A percentile compares a stretch with the other conserved stretches of the same genome.
phyloP scores from a whole-genome alignment of 2,888 invertebrate species.

The Cheilosia grossa region DNA sequence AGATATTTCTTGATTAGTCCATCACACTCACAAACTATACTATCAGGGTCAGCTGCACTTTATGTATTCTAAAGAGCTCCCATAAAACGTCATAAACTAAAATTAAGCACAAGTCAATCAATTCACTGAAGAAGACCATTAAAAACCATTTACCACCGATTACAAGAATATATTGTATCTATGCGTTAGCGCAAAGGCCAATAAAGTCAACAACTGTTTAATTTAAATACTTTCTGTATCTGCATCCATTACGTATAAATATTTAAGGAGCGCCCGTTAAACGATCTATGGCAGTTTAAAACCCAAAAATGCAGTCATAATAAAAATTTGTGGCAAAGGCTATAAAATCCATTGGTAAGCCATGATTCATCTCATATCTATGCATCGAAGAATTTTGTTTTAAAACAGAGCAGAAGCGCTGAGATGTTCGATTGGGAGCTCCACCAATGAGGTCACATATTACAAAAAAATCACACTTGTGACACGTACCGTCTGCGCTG shows the following conservation, averaged over 20 bases:
- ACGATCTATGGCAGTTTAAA: background rate
- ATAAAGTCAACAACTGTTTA: conserved; percentile 14
- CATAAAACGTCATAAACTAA: too few species aligned
- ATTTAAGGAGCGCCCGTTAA: conserved; percentile 17
- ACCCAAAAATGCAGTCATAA: conserved; percentile 21
- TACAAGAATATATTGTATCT: background rate
- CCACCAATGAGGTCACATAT: too few species aligned
- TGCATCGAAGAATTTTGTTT: too few species aligned
- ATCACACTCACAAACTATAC: too few species aligned
- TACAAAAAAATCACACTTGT: too few species aligned
- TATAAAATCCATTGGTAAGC: conserved; percentile 11
- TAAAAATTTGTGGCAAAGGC: conserved; percentile 42
- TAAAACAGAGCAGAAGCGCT: too few species aligned
- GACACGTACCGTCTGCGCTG: too few species aligned
- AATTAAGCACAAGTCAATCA: background rate
- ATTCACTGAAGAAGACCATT: background rate
- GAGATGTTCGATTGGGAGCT: too few species aligned
- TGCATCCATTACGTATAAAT: conserved; percentile 10
- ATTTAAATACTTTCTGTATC: conserved; percentile 5
- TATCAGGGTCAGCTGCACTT: too few species aligned
- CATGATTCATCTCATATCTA: too few species aligned
- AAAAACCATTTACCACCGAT: background rate
- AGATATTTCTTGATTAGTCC: too few species aligned
- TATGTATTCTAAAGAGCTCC: too few species aligned
- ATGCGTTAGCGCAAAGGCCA: background rate